Percentiles rank a stretch among this genome's conserved stretches.
These are phyloP conservation scores for Zeugodacus cucurbitae DNA, from an alignment of 1,140 invertebrate species.

Conservation along the genomic window DNA sequence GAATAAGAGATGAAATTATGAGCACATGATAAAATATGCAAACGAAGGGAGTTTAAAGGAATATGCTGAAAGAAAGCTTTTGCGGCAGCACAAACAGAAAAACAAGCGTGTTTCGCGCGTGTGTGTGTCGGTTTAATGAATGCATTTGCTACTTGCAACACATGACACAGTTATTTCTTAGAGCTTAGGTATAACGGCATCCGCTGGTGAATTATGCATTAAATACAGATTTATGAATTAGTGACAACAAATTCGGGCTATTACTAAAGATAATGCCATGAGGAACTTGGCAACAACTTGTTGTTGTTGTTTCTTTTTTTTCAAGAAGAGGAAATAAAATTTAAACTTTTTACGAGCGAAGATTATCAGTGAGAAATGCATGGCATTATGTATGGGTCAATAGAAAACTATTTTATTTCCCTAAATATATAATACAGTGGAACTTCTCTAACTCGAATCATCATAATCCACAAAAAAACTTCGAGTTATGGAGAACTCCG, in stretches of 20 bases:
- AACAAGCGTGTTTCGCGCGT: not conserved
- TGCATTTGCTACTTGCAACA: not conserved
- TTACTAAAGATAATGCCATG: too few relatives aligned
- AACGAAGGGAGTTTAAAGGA: not conserved
- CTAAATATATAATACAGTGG: too few relatives aligned
- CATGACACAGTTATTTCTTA: not conserved
- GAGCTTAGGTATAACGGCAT: not conserved
- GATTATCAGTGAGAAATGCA: too few relatives aligned
- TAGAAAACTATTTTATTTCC: too few relatives aligned
- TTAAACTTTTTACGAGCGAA: too few relatives aligned
- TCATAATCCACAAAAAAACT: too few relatives aligned
- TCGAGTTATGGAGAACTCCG: too few relatives aligned
- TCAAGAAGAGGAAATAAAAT: too few relatives aligned
- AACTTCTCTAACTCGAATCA: too few relatives aligned
- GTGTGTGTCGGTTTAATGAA: not conserved
- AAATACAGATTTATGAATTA: not conserved
- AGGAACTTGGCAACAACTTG: not conserved
- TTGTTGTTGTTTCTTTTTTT: not conserved
- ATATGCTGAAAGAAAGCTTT: not conserved
- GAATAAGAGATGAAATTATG: conserved; percentile 31
- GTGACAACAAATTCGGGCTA: not conserved
- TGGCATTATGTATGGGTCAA: too few relatives aligned
- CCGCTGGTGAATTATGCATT: not conserved
- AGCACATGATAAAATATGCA: conserved; percentile 12
- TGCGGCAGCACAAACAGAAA: not conserved